Percentiles rank a stretch among this genome's conserved stretches.
Evolutionary conservation across 2,797 vertebrate genomes (phyloP).

Genomic region (Pantherophis vulpinus): DNA sequence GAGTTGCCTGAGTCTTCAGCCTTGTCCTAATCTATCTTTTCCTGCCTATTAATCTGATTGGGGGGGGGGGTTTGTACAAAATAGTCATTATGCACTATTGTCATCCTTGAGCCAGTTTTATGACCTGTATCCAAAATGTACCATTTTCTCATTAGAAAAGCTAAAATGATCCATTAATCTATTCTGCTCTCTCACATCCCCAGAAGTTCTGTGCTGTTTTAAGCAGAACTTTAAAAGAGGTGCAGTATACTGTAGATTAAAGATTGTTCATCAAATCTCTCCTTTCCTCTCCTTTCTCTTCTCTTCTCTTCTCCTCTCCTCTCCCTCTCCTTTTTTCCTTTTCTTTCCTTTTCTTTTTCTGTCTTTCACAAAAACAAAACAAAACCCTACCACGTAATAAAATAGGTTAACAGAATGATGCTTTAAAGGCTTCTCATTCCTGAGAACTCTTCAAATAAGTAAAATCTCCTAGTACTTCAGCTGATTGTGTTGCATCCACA

Average conservation of each 20-base stretch:
- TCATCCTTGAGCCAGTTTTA: conserved; percentile 67
- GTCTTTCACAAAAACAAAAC: neutral
- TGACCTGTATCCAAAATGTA: conserved; percentile 61
- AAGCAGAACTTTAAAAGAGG: conserved; percentile 22
- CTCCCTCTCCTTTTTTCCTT: neutral
- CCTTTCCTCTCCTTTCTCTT: no score
- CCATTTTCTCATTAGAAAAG: conserved; percentile 56
- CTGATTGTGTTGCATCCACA: neutral
- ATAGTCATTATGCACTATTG: conserved; percentile 62
- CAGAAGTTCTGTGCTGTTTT: neutral
- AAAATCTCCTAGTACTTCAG: neutral
- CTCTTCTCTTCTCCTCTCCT: no score
- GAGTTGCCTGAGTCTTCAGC: conserved; percentile 47
- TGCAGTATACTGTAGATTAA: neutral
- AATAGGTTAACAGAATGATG: neutral
- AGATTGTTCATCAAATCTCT: neutral
- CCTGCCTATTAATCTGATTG: conserved; percentile 65
- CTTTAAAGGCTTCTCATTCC: neutral
- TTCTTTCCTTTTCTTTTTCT: no score
- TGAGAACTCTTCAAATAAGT: neutral
- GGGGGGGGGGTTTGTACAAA: conserved; percentile 23
- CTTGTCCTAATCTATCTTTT: conserved; percentile 64
- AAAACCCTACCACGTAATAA: neutral
- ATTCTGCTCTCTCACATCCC: conserved; percentile 25
- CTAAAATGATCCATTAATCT: conserved; percentile 60